These are phyloP conservation scores for Agrochola macilenta DNA, from an alignment of 2,888 invertebrate species.

Conservation along the genomic window DNA sequence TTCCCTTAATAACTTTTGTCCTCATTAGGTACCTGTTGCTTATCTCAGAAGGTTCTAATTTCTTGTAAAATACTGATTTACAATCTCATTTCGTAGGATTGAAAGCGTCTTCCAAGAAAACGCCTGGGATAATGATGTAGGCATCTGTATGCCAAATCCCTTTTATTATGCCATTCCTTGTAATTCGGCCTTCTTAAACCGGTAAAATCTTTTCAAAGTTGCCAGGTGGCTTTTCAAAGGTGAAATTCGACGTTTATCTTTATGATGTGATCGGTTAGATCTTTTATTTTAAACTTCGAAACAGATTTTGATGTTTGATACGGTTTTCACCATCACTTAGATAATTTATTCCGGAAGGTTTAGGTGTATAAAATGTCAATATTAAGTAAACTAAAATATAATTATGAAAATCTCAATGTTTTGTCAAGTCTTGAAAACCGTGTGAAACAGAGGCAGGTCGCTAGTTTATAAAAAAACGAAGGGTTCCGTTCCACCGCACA, in stretches of 20 bases:
- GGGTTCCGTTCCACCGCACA: no score
- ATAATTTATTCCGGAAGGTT: no score
- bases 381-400: no score
- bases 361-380: no score
- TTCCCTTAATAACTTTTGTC: neutral
- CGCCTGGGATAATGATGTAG: neutral
- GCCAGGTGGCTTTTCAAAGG: constrained; percentile 8
- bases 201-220: neutral
- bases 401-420: no score
- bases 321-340: no score
- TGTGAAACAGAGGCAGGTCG: no score
- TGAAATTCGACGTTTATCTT: neutral
- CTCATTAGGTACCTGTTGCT: neutral
- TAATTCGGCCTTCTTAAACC: neutral
- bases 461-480: no score
- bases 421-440: no score
- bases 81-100: constrained; percentile 2
- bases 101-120: neutral
- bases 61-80: constrained; percentile 2
- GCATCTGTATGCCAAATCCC: neutral
- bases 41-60: neutral
- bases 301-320: no score
- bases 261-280: no score
- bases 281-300: no score
- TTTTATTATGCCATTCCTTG: constrained; percentile 7